Percentiles rank a stretch among this genome's conserved stretches.
phyloP scores from a whole-genome alignment of 2,113 vertebrate genomes.

The Coptodon rendalli region DNA sequence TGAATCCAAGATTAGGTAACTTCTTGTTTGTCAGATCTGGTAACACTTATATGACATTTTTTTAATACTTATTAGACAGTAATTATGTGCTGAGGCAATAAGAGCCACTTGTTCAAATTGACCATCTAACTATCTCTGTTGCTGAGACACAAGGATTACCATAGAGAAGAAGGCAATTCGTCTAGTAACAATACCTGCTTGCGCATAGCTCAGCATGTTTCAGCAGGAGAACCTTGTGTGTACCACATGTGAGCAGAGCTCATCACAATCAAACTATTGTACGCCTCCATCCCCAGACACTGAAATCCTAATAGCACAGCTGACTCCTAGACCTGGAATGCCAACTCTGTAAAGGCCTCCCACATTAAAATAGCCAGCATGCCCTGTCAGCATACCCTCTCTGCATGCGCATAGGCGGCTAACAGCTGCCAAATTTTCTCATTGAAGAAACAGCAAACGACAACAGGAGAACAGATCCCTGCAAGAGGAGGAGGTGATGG shows the following conservation, averaged over 20 bases:
- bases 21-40: background rate
- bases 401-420: slow-evolving; percentile 7
- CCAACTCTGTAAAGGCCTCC: slow-evolving; percentile 38
- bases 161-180: background rate
- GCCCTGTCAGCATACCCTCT: slow-evolving; percentile 57
- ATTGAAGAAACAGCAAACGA: background rate
- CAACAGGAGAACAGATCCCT: background rate
- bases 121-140: background rate
- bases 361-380: slow-evolving; percentile 64
- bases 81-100: background rate
- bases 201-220: background rate
- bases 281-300: background rate
- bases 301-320: slow-evolving; percentile 45
- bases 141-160: background rate
- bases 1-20: background rate
- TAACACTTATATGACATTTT: background rate
- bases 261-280: slow-evolving; percentile 57
- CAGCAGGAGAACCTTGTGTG: background rate
- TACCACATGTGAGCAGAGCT: slow-evolving; percentile 23
- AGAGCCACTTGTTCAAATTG: background rate
- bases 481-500: background rate
- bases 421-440: slow-evolving; percentile 51
- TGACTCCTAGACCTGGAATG: slow-evolving; percentile 63
- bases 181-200: background rate
- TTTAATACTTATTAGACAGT: background rate